Evolutionary conservation across 2,797 vertebrate species (phyloP).

Genomic region (Xiphophorus birchmanni): DNA sequence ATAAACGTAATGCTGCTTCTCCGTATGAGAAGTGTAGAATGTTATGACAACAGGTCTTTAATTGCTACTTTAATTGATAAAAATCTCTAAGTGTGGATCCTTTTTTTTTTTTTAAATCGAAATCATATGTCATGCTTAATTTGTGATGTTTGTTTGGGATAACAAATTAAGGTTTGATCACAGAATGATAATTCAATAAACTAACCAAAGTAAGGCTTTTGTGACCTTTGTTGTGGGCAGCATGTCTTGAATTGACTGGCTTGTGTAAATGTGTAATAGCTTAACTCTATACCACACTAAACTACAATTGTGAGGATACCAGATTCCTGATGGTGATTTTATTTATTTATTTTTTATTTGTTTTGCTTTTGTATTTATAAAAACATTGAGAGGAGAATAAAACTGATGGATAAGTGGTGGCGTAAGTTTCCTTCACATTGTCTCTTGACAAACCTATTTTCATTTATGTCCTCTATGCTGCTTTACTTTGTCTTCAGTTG

Average conservation of each 20-base stretch:
- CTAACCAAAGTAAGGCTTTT: not conserved
- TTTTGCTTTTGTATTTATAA: not conserved
- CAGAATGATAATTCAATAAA: not conserved
- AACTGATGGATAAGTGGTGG: conserved; percentile 3
- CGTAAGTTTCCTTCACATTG: conserved; percentile 21
- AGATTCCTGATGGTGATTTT: not conserved
- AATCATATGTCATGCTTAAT: not conserved
- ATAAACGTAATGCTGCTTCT: not conserved
- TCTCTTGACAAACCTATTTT: conserved; percentile 25
- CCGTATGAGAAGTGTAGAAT: not conserved
- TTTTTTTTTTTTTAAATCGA: not conserved
- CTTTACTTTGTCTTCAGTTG: conserved; percentile 48
- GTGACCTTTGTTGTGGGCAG: not conserved
- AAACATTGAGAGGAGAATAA: conserved; percentile 1
- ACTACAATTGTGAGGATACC: not conserved
- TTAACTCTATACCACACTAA: not conserved
- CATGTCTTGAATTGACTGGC: not conserved
- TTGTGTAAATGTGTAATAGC: not conserved
- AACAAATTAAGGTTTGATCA: not conserved
- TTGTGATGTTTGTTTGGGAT: not conserved
- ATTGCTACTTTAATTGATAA: not conserved
- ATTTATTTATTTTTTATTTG: not conserved
- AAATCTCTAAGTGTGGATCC: not conserved
- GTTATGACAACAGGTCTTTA: not conserved
- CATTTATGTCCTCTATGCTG: conserved; percentile 24